A percentile compares a stretch with the other conserved stretches of the same genome.
phyloP scores from a whole-genome alignment of 35 echinoderm and acorn worm genomes.

The Apostichopus japonicus region DNA sequence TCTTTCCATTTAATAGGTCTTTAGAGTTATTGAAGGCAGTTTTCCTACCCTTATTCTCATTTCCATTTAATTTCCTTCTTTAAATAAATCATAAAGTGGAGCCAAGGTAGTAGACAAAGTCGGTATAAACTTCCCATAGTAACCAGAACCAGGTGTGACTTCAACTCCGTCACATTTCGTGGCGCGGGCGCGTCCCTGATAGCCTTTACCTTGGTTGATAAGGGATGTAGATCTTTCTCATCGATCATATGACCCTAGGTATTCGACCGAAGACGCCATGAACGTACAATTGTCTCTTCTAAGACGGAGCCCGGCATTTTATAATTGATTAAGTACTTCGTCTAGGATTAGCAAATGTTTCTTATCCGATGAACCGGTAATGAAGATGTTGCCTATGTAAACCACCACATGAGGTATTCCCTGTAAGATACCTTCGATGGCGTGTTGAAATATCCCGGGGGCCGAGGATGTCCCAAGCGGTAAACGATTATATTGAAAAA shows the following conservation, averaged over 20 bases:
- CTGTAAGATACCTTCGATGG: slow-evolving; percentile 60
- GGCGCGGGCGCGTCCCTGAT: slow-evolving; percentile 36
- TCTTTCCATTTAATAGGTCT: not conserved
- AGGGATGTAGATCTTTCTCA: slow-evolving; percentile 57
- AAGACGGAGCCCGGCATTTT: slow-evolving; percentile 8
- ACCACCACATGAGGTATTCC: slow-evolving; percentile 25
- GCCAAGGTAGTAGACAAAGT: not conserved
- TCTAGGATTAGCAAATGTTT: slow-evolving; percentile 31
- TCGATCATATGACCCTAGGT: slow-evolving; percentile 64
- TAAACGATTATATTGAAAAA: slow-evolving; percentile 64
- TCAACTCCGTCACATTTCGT: slow-evolving; percentile 34
- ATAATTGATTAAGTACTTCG: slow-evolving; percentile 26
- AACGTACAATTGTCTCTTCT: slow-evolving; percentile 52
- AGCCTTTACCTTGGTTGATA: slow-evolving; percentile 52
- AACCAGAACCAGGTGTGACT: slow-evolving; percentile 60
- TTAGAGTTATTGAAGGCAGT: not conserved
- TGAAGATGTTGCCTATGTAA: slow-evolving; percentile 60
- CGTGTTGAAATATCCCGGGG: slow-evolving; percentile 50
- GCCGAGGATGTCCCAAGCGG: slow-evolving; percentile 67
- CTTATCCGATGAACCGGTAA: not conserved
- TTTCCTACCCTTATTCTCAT: not conserved
- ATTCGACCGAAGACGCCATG: slow-evolving; percentile 33
- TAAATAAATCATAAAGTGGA: not conserved
- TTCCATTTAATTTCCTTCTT: not conserved
- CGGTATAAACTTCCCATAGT: slow-evolving; percentile 71